These are phyloP conservation scores for Pegoplata infirma DNA, from an alignment of 2,888 invertebrate species.

Conservation along the genomic window DNA sequence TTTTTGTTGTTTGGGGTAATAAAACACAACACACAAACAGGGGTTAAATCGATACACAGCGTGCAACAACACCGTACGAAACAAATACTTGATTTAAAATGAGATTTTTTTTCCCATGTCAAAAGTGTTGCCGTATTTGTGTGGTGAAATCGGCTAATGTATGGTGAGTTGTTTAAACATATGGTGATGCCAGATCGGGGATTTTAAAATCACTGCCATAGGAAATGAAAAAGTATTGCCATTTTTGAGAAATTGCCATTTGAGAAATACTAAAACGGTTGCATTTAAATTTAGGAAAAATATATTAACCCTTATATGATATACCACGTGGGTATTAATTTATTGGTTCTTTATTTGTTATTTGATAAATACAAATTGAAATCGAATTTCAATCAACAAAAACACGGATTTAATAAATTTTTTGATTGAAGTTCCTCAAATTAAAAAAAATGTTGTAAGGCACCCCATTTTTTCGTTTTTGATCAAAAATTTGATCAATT, in stretches of 20 bases:
- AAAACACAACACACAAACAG: conserved; percentile 49
- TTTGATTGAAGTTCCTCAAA: too few species aligned
- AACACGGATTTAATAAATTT: too few species aligned
- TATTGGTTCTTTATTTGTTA: too few species aligned
- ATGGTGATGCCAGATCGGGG: conserved; percentile 6
- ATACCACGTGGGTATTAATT: too few species aligned
- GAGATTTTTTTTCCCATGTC: conserved; percentile 42
- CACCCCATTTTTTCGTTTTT: too few species aligned
- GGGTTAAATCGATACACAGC: conserved; percentile 53
- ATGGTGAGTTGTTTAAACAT: conserved; percentile 32
- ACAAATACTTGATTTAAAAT: conserved; percentile 44
- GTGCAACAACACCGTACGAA: conserved; percentile 40
- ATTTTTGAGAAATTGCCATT: not conserved
- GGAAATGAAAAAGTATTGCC: not conserved
- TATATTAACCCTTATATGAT: too few species aligned
- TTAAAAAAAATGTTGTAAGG: too few species aligned
- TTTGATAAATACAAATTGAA: too few species aligned
- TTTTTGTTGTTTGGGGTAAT: conserved; percentile 26
- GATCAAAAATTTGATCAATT: too few species aligned
- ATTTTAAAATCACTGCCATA: not conserved
- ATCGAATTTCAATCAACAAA: too few species aligned
- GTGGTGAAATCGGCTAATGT: conserved; percentile 11
- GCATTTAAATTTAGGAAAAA: not conserved
- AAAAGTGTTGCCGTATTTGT: conserved; percentile 42
- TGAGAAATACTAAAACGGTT: not conserved